Base-by-base conservation (phyloP, 2,113 vertebrate genomes). In the Diphyllodes magnificus region DNA sequence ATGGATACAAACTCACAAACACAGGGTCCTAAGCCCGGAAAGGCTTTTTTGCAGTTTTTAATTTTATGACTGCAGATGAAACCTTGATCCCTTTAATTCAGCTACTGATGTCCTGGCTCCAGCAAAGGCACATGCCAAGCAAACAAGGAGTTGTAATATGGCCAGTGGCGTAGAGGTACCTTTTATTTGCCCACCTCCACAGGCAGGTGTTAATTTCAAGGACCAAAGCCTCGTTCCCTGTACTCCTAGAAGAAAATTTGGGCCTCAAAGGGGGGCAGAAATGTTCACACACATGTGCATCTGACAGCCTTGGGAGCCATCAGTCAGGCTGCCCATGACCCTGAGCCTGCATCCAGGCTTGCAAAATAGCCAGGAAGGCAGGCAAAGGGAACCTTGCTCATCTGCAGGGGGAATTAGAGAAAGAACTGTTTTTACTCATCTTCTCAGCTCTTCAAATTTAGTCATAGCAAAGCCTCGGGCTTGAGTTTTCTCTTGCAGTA, bases 251-350 rank as follows among this genome's bases (percentile, higher is more conserved):
- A 76, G 15, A 56, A 75, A 23, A 37, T 21, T 1, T 23, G 35
- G 37, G 37, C 28, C 59, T 63, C 13, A 33, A 13, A 57, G 12
- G 30, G 1, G 6, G 37, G n/a, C 11, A 53, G 54, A 42, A 68
- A 42, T 3, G 0, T 14, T 39, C 47, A 7, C 2, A 39, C 3
- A 2, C 2, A 0, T 1, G 13, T 8, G 28, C 3, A 13, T 5
- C 4, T 16, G 33, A 42, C 21, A 81, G 56, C 19, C 57, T 37
- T 9, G 2, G 23, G 64, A 60, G 23, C 15, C 3, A 0, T 28
- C n/a, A 17, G 61, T 40, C 63, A 40, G 47, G 56, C 57, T 42
- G 77, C n/a, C 63, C 50, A 0, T 27, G 40, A 17, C 51, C 61
- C 25, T 8, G 5, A 20, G n/a, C 37, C 60, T 35, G 42, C 35